These are phyloP conservation scores for Agapornis canus DNA, from an alignment of 2,797 vertebrate species.

Conservation along the genomic window DNA sequence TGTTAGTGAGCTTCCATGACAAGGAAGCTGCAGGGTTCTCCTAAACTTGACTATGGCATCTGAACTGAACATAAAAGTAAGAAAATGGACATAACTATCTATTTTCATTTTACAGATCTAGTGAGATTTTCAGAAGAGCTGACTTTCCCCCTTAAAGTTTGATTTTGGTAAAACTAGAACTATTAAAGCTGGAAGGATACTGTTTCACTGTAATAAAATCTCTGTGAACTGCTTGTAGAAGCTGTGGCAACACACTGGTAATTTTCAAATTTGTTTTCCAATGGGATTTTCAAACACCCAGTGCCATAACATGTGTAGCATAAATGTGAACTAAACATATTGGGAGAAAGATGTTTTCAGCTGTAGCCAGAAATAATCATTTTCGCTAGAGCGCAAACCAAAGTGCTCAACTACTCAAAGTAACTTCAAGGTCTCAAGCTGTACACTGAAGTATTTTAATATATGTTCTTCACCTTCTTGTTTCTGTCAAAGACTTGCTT, in stretches of 20 bases:
- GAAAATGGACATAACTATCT: neutral
- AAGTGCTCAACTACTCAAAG: neutral
- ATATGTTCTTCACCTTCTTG: neutral
- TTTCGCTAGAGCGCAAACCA: neutral
- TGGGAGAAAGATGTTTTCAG: neutral
- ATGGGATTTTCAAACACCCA: neutral
- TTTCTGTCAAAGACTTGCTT: slow-evolving; percentile 9
- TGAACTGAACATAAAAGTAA: neutral
- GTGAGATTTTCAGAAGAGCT: neutral
- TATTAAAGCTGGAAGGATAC: neutral
- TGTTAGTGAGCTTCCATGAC: neutral
- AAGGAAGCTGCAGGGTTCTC: neutral
- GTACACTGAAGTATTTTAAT: neutral
- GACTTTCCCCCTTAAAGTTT: neutral
- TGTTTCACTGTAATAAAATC: neutral
- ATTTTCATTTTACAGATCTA: neutral
- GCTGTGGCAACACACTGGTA: neutral
- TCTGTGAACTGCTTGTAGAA: neutral
- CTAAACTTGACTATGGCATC: neutral
- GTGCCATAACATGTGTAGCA: neutral
- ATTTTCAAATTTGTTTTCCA: neutral
- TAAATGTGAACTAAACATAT: neutral
- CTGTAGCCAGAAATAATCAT: neutral
- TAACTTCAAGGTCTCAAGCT: neutral
- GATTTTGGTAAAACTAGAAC: neutral